These are phyloP conservation scores for Cosmorhoe ocellata DNA, from an alignment of 2,888 invertebrate genomes.

Conservation along the genomic window DNA sequence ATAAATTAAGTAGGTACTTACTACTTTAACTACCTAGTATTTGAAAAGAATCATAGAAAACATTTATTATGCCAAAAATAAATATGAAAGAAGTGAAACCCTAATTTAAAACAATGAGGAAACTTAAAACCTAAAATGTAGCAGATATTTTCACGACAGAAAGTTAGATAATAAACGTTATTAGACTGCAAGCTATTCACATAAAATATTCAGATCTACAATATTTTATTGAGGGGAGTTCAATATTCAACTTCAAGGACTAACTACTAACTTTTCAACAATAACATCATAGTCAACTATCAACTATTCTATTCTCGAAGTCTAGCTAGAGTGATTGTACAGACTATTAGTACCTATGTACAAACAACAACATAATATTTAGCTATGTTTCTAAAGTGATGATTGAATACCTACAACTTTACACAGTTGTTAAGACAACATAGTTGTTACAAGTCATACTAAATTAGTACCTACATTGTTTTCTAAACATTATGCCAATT, in stretches of 20 bases:
- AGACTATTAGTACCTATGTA: constrained; percentile 28
- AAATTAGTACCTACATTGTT: constrained; percentile 66
- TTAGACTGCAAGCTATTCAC: constrained; percentile 3
- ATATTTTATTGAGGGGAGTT: constrained; percentile 9
- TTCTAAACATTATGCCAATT: constrained; percentile 42
- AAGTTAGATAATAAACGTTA: neutral
- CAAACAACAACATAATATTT: constrained; percentile 23
- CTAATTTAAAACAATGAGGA: too few relatives aligned
- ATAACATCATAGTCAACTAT: constrained; percentile 22
- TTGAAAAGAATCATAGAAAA: too few relatives aligned
- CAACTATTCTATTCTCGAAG: constrained; percentile 18
- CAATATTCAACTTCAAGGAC: constrained; percentile 10
- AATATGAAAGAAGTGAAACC: too few relatives aligned
- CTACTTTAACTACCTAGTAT: too few relatives aligned
- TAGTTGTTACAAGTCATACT: constrained; percentile 77
- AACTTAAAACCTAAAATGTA: too few relatives aligned
- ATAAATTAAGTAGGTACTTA: neutral
- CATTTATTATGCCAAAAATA: too few relatives aligned
- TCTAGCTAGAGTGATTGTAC: constrained; percentile 29
- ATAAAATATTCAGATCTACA: constrained; percentile 9
- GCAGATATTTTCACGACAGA: neutral
- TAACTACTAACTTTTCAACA: constrained; percentile 19
- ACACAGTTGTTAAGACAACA: constrained; percentile 62
- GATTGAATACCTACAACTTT: constrained; percentile 4
- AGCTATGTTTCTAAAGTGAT: constrained; percentile 24